Conservation (phyloP, 1,140 invertebrate genomes). For the Leptonema lineaticorne region DNA sequence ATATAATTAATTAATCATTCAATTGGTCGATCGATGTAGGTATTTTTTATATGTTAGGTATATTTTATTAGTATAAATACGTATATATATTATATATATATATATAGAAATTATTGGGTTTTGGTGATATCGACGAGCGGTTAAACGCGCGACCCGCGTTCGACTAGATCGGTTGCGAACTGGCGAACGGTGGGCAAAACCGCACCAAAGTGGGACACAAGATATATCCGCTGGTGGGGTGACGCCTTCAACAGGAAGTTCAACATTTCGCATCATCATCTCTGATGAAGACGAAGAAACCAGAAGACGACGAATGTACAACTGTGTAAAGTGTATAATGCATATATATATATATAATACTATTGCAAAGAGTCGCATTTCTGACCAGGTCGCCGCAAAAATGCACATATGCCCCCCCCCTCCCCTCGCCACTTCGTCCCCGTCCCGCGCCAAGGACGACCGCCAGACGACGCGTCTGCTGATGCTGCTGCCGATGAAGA, state of each 20-base stretch:
- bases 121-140: background rate
- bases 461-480: background rate
- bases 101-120: no score
- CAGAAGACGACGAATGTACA: no score
- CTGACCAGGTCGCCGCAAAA: background rate
- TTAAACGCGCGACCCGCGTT: background rate
- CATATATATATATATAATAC: no score
- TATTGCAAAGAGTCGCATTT: background rate
- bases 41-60: no score
- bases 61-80: no score
- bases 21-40: no score
- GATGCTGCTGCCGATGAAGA: background rate
- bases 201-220: constrained; percentile 13
- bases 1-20: no score
- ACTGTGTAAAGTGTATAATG: no score
- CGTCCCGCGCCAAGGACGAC: background rate
- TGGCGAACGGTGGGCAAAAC: background rate
- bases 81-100: no score
- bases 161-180: background rate
- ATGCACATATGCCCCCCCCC: no score
- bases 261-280: constrained; percentile 1
- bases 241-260: background rate
- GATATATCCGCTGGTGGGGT: constrained; percentile 11
- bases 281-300: no score
- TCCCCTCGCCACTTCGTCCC: no score